Evolutionary conservation across 2,888 invertebrate species (phyloP).

Genomic region (Cryptocheilus praepositus): DNA sequence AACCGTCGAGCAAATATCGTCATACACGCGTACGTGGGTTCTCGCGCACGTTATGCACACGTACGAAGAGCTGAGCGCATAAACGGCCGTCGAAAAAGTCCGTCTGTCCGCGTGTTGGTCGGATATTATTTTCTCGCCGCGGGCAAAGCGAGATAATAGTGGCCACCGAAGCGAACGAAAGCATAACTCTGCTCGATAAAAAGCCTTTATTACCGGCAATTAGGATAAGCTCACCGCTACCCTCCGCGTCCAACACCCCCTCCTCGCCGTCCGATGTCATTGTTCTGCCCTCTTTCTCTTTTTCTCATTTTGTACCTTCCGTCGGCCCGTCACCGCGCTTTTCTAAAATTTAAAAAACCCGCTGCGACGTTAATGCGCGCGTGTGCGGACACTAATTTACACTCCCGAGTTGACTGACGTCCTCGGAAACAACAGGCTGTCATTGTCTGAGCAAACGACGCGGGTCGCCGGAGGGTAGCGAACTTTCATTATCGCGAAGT

Average conservation of each 20-base stretch:
- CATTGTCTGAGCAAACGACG: too few relatives aligned
- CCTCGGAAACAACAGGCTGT: too few relatives aligned
- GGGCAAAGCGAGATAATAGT: conserved; percentile 54
- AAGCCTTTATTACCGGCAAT: conserved; percentile 71
- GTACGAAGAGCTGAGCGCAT: too few relatives aligned
- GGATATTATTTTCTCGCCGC: conserved; percentile 58
- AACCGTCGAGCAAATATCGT: too few relatives aligned
- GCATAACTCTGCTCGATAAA: conserved; percentile 64
- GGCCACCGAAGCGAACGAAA: conserved; percentile 53
- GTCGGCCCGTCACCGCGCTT: conserved; percentile 7
- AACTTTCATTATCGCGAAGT: too few relatives aligned
- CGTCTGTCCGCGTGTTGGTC: conserved; percentile 48
- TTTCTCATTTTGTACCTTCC: background rate
- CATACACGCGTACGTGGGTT: too few relatives aligned
- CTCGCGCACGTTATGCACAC: too few relatives aligned
- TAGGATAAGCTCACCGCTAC: conserved; percentile 65
- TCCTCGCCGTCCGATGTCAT: background rate
- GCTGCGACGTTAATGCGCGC: too few relatives aligned
- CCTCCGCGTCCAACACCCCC: conserved; percentile 14
- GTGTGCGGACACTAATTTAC: too few relatives aligned
- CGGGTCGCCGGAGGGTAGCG: too few relatives aligned
- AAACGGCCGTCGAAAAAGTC: conserved; percentile 32
- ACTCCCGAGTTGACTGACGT: too few relatives aligned
- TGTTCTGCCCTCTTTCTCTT: background rate
- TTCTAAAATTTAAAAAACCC: background rate